Evolutionary conservation across 2,888 invertebrate species (phyloP).

Genomic region (Caenorhabditis virilis): DNA sequence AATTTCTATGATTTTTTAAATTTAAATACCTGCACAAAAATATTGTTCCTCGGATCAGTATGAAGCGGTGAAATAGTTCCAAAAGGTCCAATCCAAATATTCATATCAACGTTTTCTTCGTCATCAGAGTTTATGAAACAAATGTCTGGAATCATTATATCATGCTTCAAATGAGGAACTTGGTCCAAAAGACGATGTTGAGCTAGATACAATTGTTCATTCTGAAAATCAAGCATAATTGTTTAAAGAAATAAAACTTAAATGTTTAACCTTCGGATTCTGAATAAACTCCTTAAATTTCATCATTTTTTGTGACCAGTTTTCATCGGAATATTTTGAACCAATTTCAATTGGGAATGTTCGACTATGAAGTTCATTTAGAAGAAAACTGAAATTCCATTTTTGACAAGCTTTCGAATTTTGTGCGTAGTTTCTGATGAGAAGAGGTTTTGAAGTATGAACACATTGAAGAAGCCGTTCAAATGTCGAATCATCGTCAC

Average conservation of each 20-base stretch:
- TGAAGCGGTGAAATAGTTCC: constrained; percentile 93
- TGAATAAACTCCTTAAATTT: constrained; percentile 82
- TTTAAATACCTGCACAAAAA: constrained; percentile 67
- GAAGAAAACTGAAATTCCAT: constrained; percentile 65
- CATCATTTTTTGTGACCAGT: constrained; percentile 91
- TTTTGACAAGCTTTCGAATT: constrained; percentile 73
- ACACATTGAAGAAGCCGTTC: constrained; percentile 11
- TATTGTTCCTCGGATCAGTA: constrained; percentile 71
- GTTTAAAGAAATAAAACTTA: neutral
- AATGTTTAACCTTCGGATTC: constrained; percentile 13
- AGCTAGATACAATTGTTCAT: constrained; percentile 78
- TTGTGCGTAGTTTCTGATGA: constrained; percentile 11
- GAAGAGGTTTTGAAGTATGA: constrained; percentile 8
- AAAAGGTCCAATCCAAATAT: constrained; percentile 94
- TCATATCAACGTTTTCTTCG: constrained; percentile 75
- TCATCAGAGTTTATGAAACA: constrained; percentile 20
- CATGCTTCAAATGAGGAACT: constrained; percentile 84
- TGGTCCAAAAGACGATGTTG: constrained; percentile 94
- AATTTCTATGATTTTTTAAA: too few relatives aligned
- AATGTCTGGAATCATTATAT: constrained; percentile 79
- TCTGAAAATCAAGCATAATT: constrained; percentile 17
- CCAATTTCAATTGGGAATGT: constrained; percentile 95
- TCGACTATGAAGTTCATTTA: constrained; percentile 79
- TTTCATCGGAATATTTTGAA: constrained; percentile 85
- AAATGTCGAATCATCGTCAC: constrained; percentile 8